Conservation (phyloP, 2,888 invertebrate genomes). For the Miltochrista miniata region DNA sequence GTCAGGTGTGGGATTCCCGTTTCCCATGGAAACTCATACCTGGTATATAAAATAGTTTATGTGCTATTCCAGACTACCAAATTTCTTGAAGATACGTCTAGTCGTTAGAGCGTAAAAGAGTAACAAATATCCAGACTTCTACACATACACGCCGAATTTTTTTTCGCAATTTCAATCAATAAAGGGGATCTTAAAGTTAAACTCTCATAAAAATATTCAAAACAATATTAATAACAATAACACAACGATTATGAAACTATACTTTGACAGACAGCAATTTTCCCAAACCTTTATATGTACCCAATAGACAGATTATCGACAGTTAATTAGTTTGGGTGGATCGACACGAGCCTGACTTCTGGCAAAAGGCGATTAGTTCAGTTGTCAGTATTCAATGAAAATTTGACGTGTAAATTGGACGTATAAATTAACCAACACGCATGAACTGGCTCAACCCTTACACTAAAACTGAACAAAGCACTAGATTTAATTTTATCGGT, state of each 20-base stretch:
- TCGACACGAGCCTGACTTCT: conserved; percentile 13
- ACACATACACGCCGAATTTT: conserved; percentile 9
- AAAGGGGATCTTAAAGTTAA: neutral
- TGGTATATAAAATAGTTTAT: no score
- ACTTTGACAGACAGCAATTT: neutral
- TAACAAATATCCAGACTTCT: no score
- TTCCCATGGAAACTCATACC: no score
- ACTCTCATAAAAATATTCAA: neutral
- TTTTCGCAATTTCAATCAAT: conserved; percentile 6
- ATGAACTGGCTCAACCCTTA: neutral
- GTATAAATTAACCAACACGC: conserved; percentile 11
- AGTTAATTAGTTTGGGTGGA: conserved; percentile 15
- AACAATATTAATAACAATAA: neutral
- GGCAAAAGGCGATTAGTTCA: conserved; percentile 21
- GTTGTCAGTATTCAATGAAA: conserved; percentile 12
- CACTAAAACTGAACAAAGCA: no score
- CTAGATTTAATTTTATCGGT: neutral
- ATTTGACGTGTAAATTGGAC: conserved; percentile 11
- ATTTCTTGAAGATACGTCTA: no score
- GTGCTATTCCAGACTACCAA: no score
- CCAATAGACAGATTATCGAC: conserved; percentile 11
- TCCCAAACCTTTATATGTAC: neutral
- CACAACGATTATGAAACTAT: neutral
- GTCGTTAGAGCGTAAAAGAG: no score
- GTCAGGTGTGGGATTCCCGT: no score